Evolutionary conservation across 2,797 vertebrate species (phyloP), one percentile per base, ranked within the genome.

Genomic region (Gorsachius magnificus): DNA sequence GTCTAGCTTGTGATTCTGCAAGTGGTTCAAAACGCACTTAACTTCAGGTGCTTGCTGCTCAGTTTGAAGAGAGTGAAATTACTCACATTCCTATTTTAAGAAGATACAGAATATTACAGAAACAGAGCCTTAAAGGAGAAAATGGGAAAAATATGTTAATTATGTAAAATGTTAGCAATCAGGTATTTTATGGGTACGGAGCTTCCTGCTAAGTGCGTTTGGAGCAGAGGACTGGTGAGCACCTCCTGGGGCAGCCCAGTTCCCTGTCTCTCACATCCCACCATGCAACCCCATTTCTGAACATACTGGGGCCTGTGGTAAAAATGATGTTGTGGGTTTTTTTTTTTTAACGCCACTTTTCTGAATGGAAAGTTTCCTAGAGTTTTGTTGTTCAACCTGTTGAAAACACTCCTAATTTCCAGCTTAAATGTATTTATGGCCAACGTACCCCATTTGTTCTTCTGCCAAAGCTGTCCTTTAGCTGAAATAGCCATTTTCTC

Each of bases 391-490:
- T 46, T 90, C 58, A 48, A 35, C 18, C 50, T 85, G 53, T 63
- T 88, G 58, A 78, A 88, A 78, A 29, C 46, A 68, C 36, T 71
- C 29, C 24, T 56, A 3, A 91, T 60, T 86, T 78, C 82, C 74
- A 96, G 65, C 31, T 66, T 63, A n/a, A 82, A 82, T 19, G 4
- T 56, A 79, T 88, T 83, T 43, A 57, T 9, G 66, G 66, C 74
- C 80, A 89, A 72, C 1, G 33, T 3, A 38, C 65, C 65, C 79
- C 28, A n/a, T 86, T 70, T 81, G 72, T 88, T 91, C 36, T 92
- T 57, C 84, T 95, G 96, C 76, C 87, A 93, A 79, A 84, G 72
- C n/a, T 87, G 70, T 86, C 80, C 94, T 86, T 93, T 18, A 54
- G 35, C 71, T 82, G 76, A 56, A 81, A 84, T 70, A 90, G 80